These are phyloP conservation scores for Apoda limacodes DNA, from an alignment of 2,888 invertebrate genomes.

Conservation along the genomic window DNA sequence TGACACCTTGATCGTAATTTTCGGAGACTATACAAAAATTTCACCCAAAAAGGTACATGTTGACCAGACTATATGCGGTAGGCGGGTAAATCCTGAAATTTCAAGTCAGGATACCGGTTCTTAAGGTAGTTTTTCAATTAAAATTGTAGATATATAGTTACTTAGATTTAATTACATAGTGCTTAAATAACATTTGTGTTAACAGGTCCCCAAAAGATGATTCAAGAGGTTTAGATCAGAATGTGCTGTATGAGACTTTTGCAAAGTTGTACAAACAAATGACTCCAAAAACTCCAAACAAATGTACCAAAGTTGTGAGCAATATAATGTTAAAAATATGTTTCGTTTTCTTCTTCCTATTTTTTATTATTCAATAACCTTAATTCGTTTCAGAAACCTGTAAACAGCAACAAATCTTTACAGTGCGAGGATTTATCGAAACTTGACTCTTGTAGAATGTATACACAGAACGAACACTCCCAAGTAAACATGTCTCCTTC, in stretches of 20 bases:
- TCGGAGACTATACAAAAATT: too few relatives aligned
- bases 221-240: constrained; percentile 30
- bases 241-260: constrained; percentile 44
- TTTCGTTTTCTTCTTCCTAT: background rate
- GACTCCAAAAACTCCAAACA: constrained; percentile 27
- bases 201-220: constrained; percentile 29
- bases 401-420: constrained; percentile 54
- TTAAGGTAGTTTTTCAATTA: too few relatives aligned
- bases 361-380: background rate
- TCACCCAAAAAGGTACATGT: too few relatives aligned
- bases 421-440: constrained; percentile 43
- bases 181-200: too few relatives aligned
- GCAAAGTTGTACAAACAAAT: constrained; percentile 49
- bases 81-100: too few relatives aligned
- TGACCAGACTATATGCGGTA: too few relatives aligned
- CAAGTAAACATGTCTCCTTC: constrained; percentile 29
- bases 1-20: too few relatives aligned
- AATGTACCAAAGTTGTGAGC: constrained; percentile 1
- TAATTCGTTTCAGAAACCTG: constrained; percentile 31
- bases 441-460: constrained; percentile 25
- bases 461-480: constrained; percentile 26
- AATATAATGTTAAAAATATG: background rate
- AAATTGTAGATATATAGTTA: too few relatives aligned
- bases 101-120: too few relatives aligned
- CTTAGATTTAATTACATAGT: too few relatives aligned